Conservation (phyloP, 2,797 vertebrate species). For the Acanthornis magna region DNA sequence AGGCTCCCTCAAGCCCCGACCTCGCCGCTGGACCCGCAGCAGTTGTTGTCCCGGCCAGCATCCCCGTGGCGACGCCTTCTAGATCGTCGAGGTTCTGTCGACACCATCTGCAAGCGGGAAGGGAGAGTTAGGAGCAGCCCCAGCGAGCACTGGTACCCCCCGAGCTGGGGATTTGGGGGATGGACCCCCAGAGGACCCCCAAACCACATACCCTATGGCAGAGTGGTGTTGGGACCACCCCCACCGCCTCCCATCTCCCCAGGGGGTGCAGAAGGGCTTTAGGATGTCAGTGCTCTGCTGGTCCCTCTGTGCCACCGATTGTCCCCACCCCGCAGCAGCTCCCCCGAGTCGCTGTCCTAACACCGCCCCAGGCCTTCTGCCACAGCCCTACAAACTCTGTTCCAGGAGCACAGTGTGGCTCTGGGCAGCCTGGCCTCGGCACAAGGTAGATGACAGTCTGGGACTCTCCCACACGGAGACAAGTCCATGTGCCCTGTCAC, state of each 20-base stretch:
- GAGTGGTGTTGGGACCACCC: background rate
- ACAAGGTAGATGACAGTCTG: background rate
- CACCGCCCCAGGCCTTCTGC: background rate
- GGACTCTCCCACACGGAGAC: accelerated
- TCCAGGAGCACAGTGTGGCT: background rate
- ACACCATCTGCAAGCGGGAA: slow-evolving; percentile 83
- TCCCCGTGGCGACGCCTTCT: slow-evolving; percentile 72
- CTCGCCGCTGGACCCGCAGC: slow-evolving; percentile 78
- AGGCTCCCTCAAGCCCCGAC: slow-evolving; percentile 69
- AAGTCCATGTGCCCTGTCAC: background rate
- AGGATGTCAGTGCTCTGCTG: background rate
- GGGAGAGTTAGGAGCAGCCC: background rate
- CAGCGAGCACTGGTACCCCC: background rate
- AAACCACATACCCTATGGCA: accelerated
- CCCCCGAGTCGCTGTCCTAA: accelerated
- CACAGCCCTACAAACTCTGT: accelerated
- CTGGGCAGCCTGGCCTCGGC: accelerated
- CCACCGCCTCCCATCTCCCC: background rate
- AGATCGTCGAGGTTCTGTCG: slow-evolving; percentile 96
- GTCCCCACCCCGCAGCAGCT: background rate
- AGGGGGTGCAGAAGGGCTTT: background rate
- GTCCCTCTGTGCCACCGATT: background rate
- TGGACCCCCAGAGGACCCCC: background rate
- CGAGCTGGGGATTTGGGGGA: background rate
- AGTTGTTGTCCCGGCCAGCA: slow-evolving; percentile 77